These are phyloP conservation scores for Holcopasites calliopsidis DNA, from an alignment of 1,140 invertebrate species.

Conservation along the genomic window DNA sequence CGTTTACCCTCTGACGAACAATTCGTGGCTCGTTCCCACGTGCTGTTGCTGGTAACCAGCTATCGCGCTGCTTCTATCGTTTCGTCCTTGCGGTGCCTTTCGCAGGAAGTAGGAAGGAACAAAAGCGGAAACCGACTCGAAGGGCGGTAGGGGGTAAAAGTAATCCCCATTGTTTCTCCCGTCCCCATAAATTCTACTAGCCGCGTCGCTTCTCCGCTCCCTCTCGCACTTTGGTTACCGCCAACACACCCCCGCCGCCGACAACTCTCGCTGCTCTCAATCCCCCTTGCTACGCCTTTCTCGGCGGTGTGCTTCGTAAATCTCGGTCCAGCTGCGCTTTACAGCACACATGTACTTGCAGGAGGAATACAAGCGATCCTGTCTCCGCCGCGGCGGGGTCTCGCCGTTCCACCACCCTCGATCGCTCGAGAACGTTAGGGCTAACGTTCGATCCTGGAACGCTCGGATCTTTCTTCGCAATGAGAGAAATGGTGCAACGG, in stretches of 20 bases:
- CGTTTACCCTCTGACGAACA: not conserved
- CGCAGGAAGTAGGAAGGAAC: constrained; percentile 38
- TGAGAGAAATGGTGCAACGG: not conserved
- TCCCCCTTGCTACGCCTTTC: constrained; percentile 44
- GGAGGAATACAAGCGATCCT: constrained; percentile 54
- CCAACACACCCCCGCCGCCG: constrained; percentile 40
- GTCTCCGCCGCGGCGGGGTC: constrained; percentile 38
- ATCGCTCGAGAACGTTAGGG: not conserved
- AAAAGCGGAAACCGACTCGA: constrained; percentile 24
- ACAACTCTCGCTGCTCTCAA: constrained; percentile 26
- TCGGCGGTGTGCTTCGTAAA: constrained; percentile 64
- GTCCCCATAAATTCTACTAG: constrained; percentile 67
- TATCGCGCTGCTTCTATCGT: constrained; percentile 34
- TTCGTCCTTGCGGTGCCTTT: constrained; percentile 27
- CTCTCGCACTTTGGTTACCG: constrained; percentile 49
- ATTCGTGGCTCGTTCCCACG: constrained; percentile 28
- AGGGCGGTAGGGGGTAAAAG: constrained; percentile 47
- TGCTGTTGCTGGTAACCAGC: not conserved
- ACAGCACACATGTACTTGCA: constrained; percentile 56
- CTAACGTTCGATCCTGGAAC: constrained; percentile 3
- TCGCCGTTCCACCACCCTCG: not conserved
- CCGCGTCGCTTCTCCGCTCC: constrained; percentile 34
- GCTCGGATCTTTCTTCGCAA: not conserved
- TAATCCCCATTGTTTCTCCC: constrained; percentile 73
- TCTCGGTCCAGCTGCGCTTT: constrained; percentile 71